A percentile compares a stretch with the other conserved stretches of the same genome.
phyloP scores from a whole-genome alignment of 2,113 vertebrate genomes.

The Actenoides hombroni region DNA sequence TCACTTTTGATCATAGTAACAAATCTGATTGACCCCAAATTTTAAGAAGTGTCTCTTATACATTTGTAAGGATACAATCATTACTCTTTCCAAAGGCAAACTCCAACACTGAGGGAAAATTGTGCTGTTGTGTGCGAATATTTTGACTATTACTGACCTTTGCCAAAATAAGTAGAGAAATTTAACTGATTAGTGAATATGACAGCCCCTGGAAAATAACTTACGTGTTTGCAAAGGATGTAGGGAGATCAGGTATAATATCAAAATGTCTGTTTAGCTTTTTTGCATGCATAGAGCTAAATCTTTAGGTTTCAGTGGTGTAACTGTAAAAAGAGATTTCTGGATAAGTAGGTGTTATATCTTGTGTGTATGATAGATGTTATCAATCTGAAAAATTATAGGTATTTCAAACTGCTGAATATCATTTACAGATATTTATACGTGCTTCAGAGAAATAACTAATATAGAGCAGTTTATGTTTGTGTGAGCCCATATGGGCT shows the following conservation, averaged over 20 bases:
- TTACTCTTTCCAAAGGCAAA: not conserved
- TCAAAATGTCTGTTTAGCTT: not conserved
- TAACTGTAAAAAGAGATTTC: not conserved
- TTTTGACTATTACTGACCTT: not conserved
- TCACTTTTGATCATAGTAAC: not conserved
- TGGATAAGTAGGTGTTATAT: not conserved
- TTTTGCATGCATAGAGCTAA: not conserved
- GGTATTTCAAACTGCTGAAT: not conserved
- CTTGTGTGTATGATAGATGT: not conserved
- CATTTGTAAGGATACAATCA: not conserved
- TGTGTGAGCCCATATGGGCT: not conserved
- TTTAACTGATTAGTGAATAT: not conserved
- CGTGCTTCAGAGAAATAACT: not conserved
- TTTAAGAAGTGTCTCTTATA: not conserved
- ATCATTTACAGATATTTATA: not conserved
- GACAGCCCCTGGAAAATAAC: not conserved
- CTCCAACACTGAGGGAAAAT: not conserved
- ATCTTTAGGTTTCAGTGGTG: not conserved
- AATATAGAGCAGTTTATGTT: not conserved
- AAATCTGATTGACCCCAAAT: not conserved
- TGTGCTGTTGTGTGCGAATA: accelerated
- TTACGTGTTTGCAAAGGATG: not conserved
- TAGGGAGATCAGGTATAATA: not conserved
- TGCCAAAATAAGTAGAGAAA: not conserved
- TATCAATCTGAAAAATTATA: not conserved